These are phyloP conservation scores for Pteromalus puparum DNA, from an alignment of 1,140 invertebrate species.

Conservation along the genomic window DNA sequence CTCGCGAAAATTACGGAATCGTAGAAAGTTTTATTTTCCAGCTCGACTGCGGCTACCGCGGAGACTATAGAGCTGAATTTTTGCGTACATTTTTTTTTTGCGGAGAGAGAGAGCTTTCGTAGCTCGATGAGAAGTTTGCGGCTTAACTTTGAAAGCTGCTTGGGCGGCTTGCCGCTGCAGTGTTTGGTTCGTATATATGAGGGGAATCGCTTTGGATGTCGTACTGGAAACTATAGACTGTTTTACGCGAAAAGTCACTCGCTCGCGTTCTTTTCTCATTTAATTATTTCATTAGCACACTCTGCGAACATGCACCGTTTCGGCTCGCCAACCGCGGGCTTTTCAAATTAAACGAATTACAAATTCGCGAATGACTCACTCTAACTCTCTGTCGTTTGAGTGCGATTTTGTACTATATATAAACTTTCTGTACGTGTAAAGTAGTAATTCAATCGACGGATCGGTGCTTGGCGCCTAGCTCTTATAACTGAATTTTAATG, in stretches of 20 bases:
- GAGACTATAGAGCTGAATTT: neutral
- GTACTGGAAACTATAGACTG: neutral
- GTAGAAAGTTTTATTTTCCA: neutral
- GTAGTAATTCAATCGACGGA: conserved; percentile 40
- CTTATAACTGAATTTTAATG: conserved; percentile 38
- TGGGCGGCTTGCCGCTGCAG: neutral
- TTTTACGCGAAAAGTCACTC: neutral
- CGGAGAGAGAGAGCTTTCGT: neutral
- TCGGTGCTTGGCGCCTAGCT: conserved; percentile 26
- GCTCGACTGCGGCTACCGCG: neutral
- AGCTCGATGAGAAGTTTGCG: neutral
- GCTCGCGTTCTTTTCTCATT: too few relatives aligned
- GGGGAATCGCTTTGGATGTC: neutral
- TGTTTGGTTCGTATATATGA: neutral
- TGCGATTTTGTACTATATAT: neutral
- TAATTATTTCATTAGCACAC: too few relatives aligned
- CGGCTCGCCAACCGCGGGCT: too few relatives aligned
- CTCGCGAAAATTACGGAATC: neutral
- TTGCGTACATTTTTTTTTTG: neutral
- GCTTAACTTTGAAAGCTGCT: neutral
- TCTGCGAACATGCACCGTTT: too few relatives aligned
- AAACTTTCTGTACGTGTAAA: neutral
- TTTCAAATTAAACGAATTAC: too few relatives aligned
- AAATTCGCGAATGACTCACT: too few relatives aligned
- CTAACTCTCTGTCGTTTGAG: too few relatives aligned